phyloP scores from a whole-genome alignment of 2,113 vertebrate genomes.

The Varanus komodoensis region DNA sequence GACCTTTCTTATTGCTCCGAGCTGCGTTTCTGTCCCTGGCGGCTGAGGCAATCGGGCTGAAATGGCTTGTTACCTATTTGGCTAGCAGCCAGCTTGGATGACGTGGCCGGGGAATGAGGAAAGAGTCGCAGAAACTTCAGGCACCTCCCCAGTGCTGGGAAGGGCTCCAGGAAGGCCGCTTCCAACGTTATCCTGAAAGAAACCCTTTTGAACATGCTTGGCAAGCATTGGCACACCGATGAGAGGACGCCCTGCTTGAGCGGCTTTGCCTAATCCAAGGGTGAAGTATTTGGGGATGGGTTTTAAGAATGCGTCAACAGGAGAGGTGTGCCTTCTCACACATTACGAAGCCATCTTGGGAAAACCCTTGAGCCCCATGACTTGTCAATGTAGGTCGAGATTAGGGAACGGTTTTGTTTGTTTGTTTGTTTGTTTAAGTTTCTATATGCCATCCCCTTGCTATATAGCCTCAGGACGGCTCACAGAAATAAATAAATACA shows the following conservation, averaged over 20 bases:
- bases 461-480: no score
- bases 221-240: neutral
- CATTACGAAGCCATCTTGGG: neutral
- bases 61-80: neutral
- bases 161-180: neutral
- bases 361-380: no score
- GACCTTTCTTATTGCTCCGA: neutral
- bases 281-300: neutral
- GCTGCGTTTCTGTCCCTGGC: neutral
- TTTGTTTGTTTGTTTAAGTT: no score
- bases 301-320: neutral
- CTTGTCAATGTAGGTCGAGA: no score
- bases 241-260: neutral
- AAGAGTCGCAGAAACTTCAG: fast-evolving
- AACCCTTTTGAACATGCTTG: neutral
- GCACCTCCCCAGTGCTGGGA: neutral
- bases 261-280: neutral
- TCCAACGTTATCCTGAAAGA: neutral
- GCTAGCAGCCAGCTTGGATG: constrained; percentile 10
- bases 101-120: neutral
- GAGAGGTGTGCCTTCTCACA: neutral
- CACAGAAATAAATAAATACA: no score
- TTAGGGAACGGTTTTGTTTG: no score
- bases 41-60: neutral
- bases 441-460: no score